phyloP scores from a whole-genome alignment of 2,797 vertebrate genomes.

The Danio tinwini region DNA sequence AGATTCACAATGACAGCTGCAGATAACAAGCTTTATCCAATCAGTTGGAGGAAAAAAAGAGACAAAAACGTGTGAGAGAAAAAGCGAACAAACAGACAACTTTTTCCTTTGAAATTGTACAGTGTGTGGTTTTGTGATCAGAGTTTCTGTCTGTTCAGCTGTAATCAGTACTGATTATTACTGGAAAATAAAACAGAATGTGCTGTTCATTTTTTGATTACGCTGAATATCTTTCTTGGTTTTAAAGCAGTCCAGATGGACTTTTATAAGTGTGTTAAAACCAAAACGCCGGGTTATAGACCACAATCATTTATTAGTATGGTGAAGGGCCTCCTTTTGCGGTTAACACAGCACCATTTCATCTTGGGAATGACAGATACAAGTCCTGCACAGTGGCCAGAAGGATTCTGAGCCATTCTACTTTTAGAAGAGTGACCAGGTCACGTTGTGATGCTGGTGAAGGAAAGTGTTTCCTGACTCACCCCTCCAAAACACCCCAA shows the following conservation, averaged over 20 bases:
- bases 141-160: neutral
- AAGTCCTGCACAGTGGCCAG: too few species aligned
- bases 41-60: slow-evolving; percentile 63
- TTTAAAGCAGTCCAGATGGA: neutral
- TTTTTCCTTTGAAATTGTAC: neutral
- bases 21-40: slow-evolving; percentile 79
- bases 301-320: too few species aligned
- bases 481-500: too few species aligned
- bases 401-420: too few species aligned
- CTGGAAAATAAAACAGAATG: neutral
- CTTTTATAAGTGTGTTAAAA: too few species aligned
- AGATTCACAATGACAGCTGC: slow-evolving; percentile 73
- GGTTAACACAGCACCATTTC: too few species aligned
- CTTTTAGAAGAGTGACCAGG: too few species aligned
- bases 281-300: too few species aligned
- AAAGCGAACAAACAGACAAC: neutral
- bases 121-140: neutral
- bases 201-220: neutral
- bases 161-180: neutral
- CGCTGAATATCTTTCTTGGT: neutral
- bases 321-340: too few species aligned
- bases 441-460: too few species aligned
- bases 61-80: neutral
- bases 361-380: too few species aligned
- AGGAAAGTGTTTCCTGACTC: too few species aligned